Conservation (phyloP, 1,140 invertebrate genomes). For the Trinorchestia longiramus region DNA sequence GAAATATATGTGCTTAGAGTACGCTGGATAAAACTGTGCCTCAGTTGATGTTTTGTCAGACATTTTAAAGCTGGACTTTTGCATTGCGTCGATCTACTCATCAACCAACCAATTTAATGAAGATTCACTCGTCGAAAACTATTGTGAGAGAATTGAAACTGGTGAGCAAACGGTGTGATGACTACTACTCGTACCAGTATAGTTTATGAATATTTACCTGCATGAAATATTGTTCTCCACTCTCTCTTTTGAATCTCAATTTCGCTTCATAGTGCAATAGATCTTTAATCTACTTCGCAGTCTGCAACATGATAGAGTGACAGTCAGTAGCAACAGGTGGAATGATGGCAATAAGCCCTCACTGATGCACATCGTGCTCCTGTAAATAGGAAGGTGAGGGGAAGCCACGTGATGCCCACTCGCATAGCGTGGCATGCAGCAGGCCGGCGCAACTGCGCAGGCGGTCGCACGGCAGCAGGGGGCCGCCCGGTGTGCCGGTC, state of each 20-base stretch:
- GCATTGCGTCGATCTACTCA: background rate
- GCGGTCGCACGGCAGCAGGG: too few species aligned
- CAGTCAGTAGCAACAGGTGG: background rate
- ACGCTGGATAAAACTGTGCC: background rate
- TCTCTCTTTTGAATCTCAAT: background rate
- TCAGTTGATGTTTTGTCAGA: background rate
- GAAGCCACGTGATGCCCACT: background rate
- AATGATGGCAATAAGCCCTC: background rate
- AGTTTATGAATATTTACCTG: background rate
- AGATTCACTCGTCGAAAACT: background rate
- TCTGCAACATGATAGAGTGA: background rate
- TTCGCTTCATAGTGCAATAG: background rate
- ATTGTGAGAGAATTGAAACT: background rate
- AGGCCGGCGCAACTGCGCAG: background rate
- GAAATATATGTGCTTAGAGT: background rate
- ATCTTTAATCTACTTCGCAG: background rate
- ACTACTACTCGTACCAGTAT: background rate
- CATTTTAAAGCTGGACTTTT: background rate
- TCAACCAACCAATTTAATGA: background rate
- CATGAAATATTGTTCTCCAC: background rate
- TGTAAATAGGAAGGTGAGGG: background rate
- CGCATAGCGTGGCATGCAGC: background rate
- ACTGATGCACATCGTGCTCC: background rate
- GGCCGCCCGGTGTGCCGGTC: background rate
- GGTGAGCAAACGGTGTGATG: background rate